Percentiles rank a stretch among this genome's conserved stretches.
phyloP scores from a whole-genome alignment of 2,113 vertebrate genomes.

The Malaclemys terrapin region DNA sequence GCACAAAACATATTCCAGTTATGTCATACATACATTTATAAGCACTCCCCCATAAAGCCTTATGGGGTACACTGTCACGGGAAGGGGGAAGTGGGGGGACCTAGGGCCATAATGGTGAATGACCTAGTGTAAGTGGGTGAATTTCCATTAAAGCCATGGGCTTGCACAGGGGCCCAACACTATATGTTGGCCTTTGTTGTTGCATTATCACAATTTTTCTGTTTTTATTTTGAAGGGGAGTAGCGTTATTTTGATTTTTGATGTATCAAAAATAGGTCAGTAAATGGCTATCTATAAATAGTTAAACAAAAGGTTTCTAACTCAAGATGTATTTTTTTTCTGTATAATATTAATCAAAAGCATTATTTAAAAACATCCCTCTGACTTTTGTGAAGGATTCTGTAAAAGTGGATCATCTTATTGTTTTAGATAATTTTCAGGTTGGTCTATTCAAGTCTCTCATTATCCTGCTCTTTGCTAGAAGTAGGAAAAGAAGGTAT shows the following conservation, averaged over 20 bases:
- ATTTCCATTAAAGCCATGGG: background rate
- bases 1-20: too few relatives aligned
- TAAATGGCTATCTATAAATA: background rate
- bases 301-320: background rate
- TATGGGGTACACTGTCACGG: too few relatives aligned
- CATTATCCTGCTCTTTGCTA: background rate
- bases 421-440: background rate
- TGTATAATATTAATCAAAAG: too few relatives aligned
- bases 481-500: background rate
- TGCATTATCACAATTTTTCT: background rate
- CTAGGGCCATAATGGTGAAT: background rate
- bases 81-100: background rate
- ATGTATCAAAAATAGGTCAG: background rate
- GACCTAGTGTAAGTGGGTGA: background rate
- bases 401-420: background rate
- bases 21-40: too few relatives aligned
- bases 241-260: background rate
- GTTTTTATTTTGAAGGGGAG: background rate
- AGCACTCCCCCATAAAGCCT: too few relatives aligned
- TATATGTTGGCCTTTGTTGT: background rate
- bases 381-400: background rate
- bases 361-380: background rate
- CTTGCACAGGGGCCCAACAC: background rate
- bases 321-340: background rate
- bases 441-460: background rate